Evolutionary conservation across 2,113 vertebrate genomes (phyloP).

Genomic region (Phasianus colchicus): DNA sequence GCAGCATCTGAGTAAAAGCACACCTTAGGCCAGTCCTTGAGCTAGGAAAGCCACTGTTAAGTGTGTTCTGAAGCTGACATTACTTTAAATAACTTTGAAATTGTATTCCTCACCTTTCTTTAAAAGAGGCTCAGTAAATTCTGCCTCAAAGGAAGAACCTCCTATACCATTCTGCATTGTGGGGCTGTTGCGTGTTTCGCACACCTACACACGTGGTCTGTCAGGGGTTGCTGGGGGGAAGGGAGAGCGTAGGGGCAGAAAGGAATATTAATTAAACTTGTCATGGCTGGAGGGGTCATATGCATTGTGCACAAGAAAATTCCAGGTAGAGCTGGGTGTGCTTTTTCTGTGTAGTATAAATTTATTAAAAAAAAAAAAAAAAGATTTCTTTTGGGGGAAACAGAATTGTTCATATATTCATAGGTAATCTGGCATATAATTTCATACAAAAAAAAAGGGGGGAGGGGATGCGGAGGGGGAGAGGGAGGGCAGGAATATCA

Average conservation of each 20-base stretch:
- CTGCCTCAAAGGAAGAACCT: background rate
- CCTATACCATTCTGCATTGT: background rate
- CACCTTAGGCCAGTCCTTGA: background rate
- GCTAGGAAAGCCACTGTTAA: background rate
- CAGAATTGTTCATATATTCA: background rate
- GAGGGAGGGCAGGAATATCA: background rate
- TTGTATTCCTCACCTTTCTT: background rate
- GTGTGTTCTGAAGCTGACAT: background rate
- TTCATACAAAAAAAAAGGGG: background rate
- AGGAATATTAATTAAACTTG: conserved; percentile 47
- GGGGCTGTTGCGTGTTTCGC: conserved; percentile 19
- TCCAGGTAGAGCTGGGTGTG: background rate
- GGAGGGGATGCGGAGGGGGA: too few relatives aligned
- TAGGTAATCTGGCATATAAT: background rate
- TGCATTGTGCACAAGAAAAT: background rate
- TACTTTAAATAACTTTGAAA: background rate
- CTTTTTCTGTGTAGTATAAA: background rate
- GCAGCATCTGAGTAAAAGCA: background rate
- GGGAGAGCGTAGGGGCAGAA: background rate
- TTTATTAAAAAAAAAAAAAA: background rate
- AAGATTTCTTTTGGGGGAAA: background rate
- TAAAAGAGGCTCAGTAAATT: background rate
- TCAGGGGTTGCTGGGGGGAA: background rate
- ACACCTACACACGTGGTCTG: conserved; percentile 8
- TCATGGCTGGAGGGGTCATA: background rate